Evolutionary conservation across 2,888 invertebrate species (phyloP), one percentile per base, ranked within the genome.

Genomic region (Fragum sueziense): DNA sequence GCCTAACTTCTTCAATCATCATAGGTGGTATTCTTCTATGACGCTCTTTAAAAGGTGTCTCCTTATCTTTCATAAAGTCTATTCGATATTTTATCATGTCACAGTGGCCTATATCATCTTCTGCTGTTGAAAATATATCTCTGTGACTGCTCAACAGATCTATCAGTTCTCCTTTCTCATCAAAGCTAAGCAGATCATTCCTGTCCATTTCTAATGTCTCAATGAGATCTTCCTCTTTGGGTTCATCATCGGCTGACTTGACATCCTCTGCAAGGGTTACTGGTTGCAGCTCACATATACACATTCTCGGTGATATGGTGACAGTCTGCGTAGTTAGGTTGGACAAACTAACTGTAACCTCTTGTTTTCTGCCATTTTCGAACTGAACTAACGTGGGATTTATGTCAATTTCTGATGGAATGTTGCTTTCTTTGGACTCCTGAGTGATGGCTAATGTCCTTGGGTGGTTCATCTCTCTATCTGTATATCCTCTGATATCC

Each of bases 41-140:
- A 4, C 76, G 33, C 29, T 84, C 75, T 62, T 85, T 86, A 67
- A 86, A 80, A 7, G 86, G 86, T 20, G 41, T 76, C 1, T 73
- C 70, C n/a, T n/a, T n/a, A 77, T 85, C 70, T 2, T 4, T 33
- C 9, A 9, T 17, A 14, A 85, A 67, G 17, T 81, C 70, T n/a
- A 80, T 85, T 14, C 65, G 33, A 47, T 85, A 81, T 31, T 70
- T 27, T 6, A 86, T 70, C 31, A 57, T 20, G 17, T 51, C 34
- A 3, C 73, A 73, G 20, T 70, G 59, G 1, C 85, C 81, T 14
- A 85, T 71, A 52, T 85, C 83, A 3, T 27, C 34, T 9, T 80
- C 81, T 41, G 41, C 27, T 61, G 57, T 62, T 17, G 73, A 71
- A 54, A 82, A 76, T 20, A 75, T 76, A 57, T 74, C 70, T 27